Base-by-base conservation (phyloP, 2,888 invertebrate species). In the Crepidodera aurea region DNA sequence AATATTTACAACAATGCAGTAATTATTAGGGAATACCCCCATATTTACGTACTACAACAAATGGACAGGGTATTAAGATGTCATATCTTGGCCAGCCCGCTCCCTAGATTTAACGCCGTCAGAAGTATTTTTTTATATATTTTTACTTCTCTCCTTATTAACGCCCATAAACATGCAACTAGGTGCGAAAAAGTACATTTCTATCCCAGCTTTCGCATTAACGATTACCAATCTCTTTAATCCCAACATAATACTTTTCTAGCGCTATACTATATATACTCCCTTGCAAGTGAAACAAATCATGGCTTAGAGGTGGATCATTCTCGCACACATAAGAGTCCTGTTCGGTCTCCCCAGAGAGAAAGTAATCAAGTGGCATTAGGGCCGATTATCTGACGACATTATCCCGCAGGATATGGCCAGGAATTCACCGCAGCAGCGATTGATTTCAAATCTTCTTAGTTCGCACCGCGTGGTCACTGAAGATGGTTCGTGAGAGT, bases 341-440 rank as follows among this genome's bases (percentile, higher is more conserved):
- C 19, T n/a, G 53, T 56, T 57, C 22, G 42, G 51, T 48, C 50
- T 61, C 58, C 64, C 64, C 39, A 48, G 42, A 18, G 57, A 51
- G 55, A 61, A 65, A 62, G 64, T 61, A 65, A 65, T 65, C 61
- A 65, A 65, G 64, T 65, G 64, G 64, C 61, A 65, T 65, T 65
- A 61, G 61, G 61, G 19, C 51, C 60, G 61, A 65, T 65, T 56
- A 65, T 65, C 64, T 62, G 29, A 53, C 61, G 57, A 60, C 54
- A 65, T 64, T 64, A 64, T 64, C 64, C 64, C 58, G 51, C 37
- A 19, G 54, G 48, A 39, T 27, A n/a, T 16, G 25, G 46, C 34
- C 19, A 48, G 46, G 22, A 42, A 32, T 37, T 27, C 48, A 13
- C 48, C 48, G 48, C 48, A 37, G 12, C 57, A 15, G 25, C 48